Conservation (phyloP, 2,888 invertebrate species). For the Amblyjoppa fuscipennis region DNA sequence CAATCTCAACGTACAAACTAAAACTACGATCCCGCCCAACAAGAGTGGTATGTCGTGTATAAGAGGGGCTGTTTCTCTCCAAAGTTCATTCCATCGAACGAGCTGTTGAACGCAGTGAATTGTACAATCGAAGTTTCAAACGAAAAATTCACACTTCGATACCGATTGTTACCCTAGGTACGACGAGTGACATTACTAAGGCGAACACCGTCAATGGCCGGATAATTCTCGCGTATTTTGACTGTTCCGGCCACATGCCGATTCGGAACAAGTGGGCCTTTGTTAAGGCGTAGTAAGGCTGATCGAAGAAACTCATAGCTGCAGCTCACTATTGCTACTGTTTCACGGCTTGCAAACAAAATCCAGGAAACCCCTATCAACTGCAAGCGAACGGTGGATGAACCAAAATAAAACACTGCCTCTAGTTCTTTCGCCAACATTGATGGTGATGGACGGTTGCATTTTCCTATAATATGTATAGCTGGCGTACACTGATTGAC, state of each 20-base stretch:
- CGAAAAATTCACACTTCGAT: too few relatives aligned
- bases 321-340: background rate
- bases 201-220: too few relatives aligned
- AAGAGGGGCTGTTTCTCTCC: background rate
- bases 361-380: background rate
- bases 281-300: background rate
- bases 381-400: background rate
- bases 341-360: background rate
- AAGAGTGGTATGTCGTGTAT: background rate
- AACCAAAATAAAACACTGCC: background rate
- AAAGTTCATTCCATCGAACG: background rate
- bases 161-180: too few relatives aligned
- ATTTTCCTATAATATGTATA: background rate
- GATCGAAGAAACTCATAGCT: constrained; percentile 1
- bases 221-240: too few relatives aligned
- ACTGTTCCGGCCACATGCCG: too few relatives aligned
- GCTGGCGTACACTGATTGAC: background rate
- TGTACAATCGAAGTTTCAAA: too few relatives aligned
- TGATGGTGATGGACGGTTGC: background rate
- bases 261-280: too few relatives aligned
- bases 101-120: background rate
- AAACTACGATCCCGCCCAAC: background rate
- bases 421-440: background rate
- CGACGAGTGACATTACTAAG: too few relatives aligned
- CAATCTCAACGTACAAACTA: background rate